Conservation (phyloP, 2,888 invertebrate species). For the Mythimna pallens region DNA sequence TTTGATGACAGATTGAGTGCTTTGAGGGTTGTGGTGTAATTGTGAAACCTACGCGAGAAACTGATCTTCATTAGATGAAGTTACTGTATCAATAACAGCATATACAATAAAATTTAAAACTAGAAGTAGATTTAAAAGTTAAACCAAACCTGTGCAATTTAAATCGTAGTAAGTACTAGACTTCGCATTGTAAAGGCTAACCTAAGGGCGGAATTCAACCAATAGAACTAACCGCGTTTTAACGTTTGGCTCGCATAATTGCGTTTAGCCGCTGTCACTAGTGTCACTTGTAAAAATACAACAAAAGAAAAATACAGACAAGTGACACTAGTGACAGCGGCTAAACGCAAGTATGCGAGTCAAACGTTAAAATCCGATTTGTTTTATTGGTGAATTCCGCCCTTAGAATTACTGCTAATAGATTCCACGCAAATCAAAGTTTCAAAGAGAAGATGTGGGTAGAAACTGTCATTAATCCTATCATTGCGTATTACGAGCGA, state of each 20-base stretch:
- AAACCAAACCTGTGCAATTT: not conserved
- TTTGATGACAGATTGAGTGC: conserved; percentile 32
- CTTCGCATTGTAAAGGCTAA: not conserved
- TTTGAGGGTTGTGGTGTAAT: conserved; percentile 35
- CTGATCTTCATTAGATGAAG: not conserved
- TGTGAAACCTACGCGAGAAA: not conserved
- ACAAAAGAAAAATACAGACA: too few relatives aligned
- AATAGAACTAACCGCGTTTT: too few relatives aligned
- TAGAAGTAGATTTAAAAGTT: not conserved
- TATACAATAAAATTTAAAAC: not conserved
- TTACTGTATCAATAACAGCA: too few relatives aligned
- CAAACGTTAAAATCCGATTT: too few relatives aligned
- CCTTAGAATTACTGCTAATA: not conserved
- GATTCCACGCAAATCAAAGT: conserved; percentile 27
- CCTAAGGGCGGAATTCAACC: too few relatives aligned
- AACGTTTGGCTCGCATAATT: too few relatives aligned
- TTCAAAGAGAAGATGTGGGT: conserved; percentile 50
- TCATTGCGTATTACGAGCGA: conserved; percentile 33
- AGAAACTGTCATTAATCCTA: conserved; percentile 44
- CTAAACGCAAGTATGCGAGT: too few relatives aligned
- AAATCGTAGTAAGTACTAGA: not conserved
- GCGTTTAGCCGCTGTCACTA: too few relatives aligned
- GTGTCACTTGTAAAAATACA: too few relatives aligned
- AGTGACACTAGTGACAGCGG: too few relatives aligned
- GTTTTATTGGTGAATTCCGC: too few relatives aligned